Evolutionary conservation across 2,113 vertebrate genomes (phyloP), one percentile per base, ranked within the genome.

Genomic region (Isurus oxyrinchus): DNA sequence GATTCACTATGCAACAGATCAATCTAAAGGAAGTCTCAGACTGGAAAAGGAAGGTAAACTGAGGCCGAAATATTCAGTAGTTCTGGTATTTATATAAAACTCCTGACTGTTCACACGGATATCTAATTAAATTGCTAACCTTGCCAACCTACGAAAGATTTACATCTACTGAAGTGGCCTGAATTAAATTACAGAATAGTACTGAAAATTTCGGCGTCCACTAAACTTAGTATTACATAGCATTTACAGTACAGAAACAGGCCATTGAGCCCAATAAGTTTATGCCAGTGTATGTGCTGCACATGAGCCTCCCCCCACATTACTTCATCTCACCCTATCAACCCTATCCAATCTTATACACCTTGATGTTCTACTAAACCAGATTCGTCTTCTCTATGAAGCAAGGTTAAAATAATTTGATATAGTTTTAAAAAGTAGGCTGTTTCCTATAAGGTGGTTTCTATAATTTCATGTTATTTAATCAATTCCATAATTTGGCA

Each of bases 31-130:
- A 95, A 95, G 66, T 72, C 67, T 35, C 66, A 16, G 7, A 16
- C 40, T 95, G 66, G 67, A 55, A 95, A 95, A 95, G 94, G 94
- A 95, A 95, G 94, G 94, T 95, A 95, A 95, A 95, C 94, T 95
- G 25, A 10, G 66, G 67, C 10, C 14, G 66, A 95, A 55, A 95
- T 76, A 95, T 95, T 31, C 66, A 72, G 66, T 19, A 72, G 49
- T 19, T 72, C 44, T 95, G 94, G 49, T 95, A 95, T 95, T 95
- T 95, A 95, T 95, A 72, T 95, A 72, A 95, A 95, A 95, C 44
- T 72, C 67, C 53, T 55, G 67, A 53, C 63, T 72, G 40, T 95
- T 95, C 94, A 95, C 94, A 95, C 66, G 67, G 67, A 95, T 72
- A 95, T 95, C 27, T 95, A 95, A 95, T 72, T 95, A 72, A 95